A percentile compares a stretch with the other conserved stretches of the same genome.
Evolutionary conservation across 1,140 invertebrate genomes (phyloP).

Genomic region (Sitobion miscanthi): DNA sequence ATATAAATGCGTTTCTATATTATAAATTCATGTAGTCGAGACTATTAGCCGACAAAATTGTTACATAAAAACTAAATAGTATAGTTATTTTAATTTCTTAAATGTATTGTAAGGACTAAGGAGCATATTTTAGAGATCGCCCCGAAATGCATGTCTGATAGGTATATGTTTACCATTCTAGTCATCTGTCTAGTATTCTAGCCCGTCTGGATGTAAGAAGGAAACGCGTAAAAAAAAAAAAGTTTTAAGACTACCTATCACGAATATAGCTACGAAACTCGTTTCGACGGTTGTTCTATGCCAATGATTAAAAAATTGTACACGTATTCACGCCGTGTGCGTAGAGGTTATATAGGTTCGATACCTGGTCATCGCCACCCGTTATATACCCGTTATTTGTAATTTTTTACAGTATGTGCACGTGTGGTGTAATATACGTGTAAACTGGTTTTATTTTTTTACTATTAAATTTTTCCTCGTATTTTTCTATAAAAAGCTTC

Average conservation of each 20-base stretch:
- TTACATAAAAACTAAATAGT: neutral
- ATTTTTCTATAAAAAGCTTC: neutral
- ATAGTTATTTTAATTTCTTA: neutral
- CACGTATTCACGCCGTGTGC: neutral
- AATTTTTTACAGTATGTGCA: neutral
- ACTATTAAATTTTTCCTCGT: neutral
- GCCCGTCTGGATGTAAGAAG: neutral
- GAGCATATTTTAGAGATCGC: neutral
- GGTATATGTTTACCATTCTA: neutral
- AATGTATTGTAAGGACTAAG: too few species aligned
- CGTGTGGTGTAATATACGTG: neutral
- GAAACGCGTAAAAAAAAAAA: neutral
- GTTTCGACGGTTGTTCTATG: neutral
- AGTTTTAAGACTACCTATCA: neutral
- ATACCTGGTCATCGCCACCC: neutral
- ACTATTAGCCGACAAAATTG: neutral
- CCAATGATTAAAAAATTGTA: conserved; percentile 17
- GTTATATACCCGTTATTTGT: neutral
- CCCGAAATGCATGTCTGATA: neutral
- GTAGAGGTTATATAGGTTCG: neutral
- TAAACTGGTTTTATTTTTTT: conserved; percentile 3
- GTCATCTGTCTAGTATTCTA: neutral
- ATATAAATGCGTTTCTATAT: neutral
- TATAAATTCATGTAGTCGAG: neutral
- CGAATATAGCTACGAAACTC: neutral